Evolutionary conservation across 2,888 invertebrate species (phyloP), one percentile per base, ranked within the genome.

Genomic region (Acutogordius australiensis): DNA sequence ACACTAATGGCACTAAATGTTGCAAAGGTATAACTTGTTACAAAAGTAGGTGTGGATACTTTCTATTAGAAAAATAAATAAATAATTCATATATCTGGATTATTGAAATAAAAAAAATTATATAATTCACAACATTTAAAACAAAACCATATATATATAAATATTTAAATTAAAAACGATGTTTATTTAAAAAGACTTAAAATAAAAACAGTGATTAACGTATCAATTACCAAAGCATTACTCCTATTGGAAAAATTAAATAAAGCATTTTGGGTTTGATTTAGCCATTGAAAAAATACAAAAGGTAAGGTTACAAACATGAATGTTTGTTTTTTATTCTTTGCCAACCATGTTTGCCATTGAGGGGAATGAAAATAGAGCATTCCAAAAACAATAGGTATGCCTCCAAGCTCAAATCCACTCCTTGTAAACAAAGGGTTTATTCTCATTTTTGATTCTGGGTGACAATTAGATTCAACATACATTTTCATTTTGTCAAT

Each of bases 211-310:
- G n/a, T n/a, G n/a, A n/a, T n/a, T n/a, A n/a, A n/a, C n/a, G n/a
- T n/a, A n/a, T n/a, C n/a, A n/a, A n/a, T n/a, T 62, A 72, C 73
- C 68, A 74, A 73, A 2, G 73, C 67, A 1, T 74, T 74, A 66
- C 75, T 75, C 62, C 74, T 65, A 66, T 75, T 75, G 51, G 74
- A 67, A 64, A 71, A 75, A 65, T 75, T 75, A 58, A 75, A 74
- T 64, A 71, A 71, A 1, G 75, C 75, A 63, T 75, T 75, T 65
- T 75, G 75, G 57, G 71, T 73, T 66, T 75, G 74, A 65, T 75
- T 75, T 58, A 74, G 64, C 73, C 73, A 74, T 64, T 75, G 74
- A 73, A 74, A 74, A 60, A 60, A 28, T 18, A 58, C 27, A 30
- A 58, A 23, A 59, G 13, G 26, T 30, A 8, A 4, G 4, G 45